These are phyloP conservation scores for Acanthacorydalis orientalis DNA, from an alignment of 2,888 invertebrate genomes.

Conservation along the genomic window DNA sequence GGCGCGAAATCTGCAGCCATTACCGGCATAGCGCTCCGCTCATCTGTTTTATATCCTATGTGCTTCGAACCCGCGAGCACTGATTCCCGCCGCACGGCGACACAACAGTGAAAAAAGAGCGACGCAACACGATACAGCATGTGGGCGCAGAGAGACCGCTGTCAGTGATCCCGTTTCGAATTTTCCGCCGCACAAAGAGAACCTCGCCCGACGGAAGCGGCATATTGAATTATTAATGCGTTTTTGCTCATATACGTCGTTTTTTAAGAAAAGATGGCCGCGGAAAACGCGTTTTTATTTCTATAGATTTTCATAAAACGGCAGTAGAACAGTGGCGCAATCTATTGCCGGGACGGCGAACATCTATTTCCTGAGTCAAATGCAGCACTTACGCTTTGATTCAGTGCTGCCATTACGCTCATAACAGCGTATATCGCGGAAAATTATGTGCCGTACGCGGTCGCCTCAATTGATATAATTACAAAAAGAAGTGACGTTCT, in stretches of 20 bases:
- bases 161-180: slow-evolving; percentile 15
- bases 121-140: slow-evolving; percentile 11
- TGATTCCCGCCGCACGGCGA: slow-evolving; percentile 1
- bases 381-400: neutral
- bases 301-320: neutral
- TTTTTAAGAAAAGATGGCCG: slow-evolving; percentile 24
- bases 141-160: slow-evolving; percentile 12
- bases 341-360: neutral
- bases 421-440: neutral
- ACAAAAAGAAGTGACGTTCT: too few relatives aligned
- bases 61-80: slow-evolving; percentile 1
- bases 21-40: slow-evolving; percentile 25
- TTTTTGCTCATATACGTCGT: slow-evolving; percentile 29
- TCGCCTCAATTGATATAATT: neutral
- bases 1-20: slow-evolving; percentile 32
- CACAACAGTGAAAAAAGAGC: slow-evolving; percentile 9
- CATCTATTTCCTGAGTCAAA: neutral
- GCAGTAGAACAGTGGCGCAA: neutral
- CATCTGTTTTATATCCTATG: slow-evolving; percentile 26
- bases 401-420: neutral
- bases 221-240: slow-evolving; percentile 31
- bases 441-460: neutral
- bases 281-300: neutral
- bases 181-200: slow-evolving; percentile 15
- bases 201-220: slow-evolving; percentile 25